Evolutionary conservation across 92 coral and sea anemone species (phyloP).

Genomic region (Blastomussa wellsi): DNA sequence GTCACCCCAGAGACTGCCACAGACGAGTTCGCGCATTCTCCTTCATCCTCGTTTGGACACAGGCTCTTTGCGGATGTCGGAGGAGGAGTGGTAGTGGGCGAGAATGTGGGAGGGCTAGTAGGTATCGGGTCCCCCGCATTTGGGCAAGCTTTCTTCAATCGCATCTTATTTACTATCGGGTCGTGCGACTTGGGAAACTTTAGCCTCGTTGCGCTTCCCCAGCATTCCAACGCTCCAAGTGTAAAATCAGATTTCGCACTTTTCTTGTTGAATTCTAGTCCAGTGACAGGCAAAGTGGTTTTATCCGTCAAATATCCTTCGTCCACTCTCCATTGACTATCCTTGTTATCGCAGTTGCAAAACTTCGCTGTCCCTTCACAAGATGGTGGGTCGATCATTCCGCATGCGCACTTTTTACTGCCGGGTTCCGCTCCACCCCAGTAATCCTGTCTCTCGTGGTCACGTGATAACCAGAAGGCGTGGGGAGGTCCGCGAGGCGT

Average conservation of each 20-base stretch:
- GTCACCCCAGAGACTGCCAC: background rate
- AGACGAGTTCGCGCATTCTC: background rate
- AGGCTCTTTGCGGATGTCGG: background rate
- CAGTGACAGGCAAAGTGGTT: constrained; percentile 73
- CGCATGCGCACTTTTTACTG: constrained; percentile 83
- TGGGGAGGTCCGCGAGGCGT: constrained; percentile 62
- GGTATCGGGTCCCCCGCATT: background rate
- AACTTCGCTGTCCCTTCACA: constrained; percentile 56
- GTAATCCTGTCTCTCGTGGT: constrained; percentile 52
- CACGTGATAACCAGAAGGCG: constrained; percentile 74
- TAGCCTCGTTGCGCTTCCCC: constrained; percentile 49
- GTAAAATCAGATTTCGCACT: constrained; percentile 65
- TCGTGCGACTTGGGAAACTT: background rate
- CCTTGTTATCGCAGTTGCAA: constrained; percentile 88
- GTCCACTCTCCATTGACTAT: constrained; percentile 74
- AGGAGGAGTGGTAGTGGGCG: background rate
- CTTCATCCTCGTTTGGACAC: background rate
- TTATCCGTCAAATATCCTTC: constrained; percentile 82
- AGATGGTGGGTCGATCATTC: constrained; percentile 35
- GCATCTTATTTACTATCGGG: background rate
- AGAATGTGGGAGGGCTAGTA: background rate
- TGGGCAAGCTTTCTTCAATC: constrained; percentile 21
- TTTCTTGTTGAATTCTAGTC: constrained; percentile 58
- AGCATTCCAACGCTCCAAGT: constrained; percentile 93
- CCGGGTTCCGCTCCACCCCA: constrained; percentile 93